Conservation (phyloP, 2,113 vertebrate species). For the Geothlypis trichas region DNA sequence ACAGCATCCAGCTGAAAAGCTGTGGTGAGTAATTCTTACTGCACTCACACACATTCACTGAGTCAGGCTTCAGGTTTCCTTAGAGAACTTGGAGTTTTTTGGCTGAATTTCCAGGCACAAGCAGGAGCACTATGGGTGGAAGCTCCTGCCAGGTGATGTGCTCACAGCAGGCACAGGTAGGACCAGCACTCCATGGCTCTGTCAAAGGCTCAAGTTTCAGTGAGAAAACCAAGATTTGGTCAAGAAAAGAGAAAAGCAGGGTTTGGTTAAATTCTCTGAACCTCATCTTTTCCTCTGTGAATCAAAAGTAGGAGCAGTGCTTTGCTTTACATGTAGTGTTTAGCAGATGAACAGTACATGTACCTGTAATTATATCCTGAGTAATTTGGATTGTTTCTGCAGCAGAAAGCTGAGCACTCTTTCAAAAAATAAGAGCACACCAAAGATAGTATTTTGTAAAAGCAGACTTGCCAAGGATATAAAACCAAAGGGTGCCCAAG, state of each 20-base stretch:
- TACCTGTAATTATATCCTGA: background rate
- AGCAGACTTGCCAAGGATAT: background rate
- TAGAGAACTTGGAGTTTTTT: background rate
- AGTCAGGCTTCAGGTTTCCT: background rate
- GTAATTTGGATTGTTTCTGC: background rate
- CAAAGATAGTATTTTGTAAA: background rate
- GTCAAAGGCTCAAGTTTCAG: accelerated
- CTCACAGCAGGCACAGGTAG: background rate
- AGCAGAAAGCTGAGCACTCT: background rate
- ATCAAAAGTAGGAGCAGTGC: background rate
- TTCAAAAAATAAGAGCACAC: background rate
- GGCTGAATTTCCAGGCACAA: background rate
- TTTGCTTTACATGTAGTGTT: background rate
- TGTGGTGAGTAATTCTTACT: background rate
- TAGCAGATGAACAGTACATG: background rate
- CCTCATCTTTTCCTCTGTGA: background rate
- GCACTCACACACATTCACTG: background rate
- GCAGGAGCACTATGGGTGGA: background rate
- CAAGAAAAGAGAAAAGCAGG: background rate
- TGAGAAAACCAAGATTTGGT: background rate
- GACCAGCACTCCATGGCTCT: background rate
- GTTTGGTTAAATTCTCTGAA: background rate
- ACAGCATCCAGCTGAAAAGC: background rate
- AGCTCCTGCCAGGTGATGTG: background rate
- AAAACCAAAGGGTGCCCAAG: background rate